Evolutionary conservation across 2,888 invertebrate species (phyloP).

Genomic region (Hirtodrosophila alboralis): DNA sequence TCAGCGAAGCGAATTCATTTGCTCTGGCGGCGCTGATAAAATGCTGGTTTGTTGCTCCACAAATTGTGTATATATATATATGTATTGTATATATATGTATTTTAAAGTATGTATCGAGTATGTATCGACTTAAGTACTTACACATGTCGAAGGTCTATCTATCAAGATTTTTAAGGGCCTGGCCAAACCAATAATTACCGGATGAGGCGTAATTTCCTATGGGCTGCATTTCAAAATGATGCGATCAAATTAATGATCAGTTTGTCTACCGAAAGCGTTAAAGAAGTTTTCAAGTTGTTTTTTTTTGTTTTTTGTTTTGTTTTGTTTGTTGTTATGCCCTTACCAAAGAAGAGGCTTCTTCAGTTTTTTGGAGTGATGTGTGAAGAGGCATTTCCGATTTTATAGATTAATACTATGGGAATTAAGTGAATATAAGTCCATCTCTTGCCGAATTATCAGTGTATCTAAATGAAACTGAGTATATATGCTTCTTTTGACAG

Average conservation of each 20-base stretch:
- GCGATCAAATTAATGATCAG: constrained; percentile 62
- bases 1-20: constrained; percentile 42
- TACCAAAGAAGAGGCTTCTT: no score
- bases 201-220: constrained; percentile 74
- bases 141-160: constrained; percentile 61
- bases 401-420: no score
- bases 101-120: not conserved
- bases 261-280: constrained; percentile 44
- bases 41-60: constrained; percentile 50
- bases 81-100: not conserved
- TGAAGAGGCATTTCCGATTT: no score
- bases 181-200: constrained; percentile 74
- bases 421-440: no score
- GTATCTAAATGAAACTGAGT: no score
- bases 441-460: no score
- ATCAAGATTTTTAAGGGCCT: constrained; percentile 67
- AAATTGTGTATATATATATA: not conserved
- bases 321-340: no score
- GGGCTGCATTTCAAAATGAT: constrained; percentile 64
- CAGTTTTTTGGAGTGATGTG: no score
- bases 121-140: constrained; percentile 29
- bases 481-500: no score
- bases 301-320: constrained; percentile 1
- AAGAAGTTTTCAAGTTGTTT: constrained; percentile 44
- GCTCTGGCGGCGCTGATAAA: constrained; percentile 62